Percentiles rank a stretch among this genome's conserved stretches.
Evolutionary conservation across 2,888 invertebrate species (phyloP).

Genomic region (Rhabditoides inermis): DNA sequence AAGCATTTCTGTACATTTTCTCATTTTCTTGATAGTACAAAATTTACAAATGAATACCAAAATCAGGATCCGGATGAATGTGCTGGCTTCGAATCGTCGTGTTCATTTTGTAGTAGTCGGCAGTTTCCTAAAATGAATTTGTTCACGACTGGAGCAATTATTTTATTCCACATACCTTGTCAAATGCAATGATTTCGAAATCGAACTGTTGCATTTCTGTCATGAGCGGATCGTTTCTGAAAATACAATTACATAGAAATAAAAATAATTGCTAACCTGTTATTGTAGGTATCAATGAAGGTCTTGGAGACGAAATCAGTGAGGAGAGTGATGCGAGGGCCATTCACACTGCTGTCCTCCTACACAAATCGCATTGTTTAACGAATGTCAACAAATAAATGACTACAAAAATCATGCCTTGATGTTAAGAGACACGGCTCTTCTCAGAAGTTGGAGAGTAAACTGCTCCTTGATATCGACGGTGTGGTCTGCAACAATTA

Average conservation of each 20-base stretch:
- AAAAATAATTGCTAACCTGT: not conserved
- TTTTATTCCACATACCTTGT: conserved; percentile 4
- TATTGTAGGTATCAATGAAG: conserved; percentile 9
- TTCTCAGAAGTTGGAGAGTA: conserved; percentile 14
- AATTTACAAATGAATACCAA: too few species aligned
- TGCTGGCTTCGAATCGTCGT: conserved; percentile 1
- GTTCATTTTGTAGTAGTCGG: conserved; percentile 15
- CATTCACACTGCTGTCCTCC: not conserved
- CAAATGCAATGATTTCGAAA: conserved; percentile 10
- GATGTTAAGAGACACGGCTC: conserved; percentile 9
- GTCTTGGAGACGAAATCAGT: conserved; percentile 30
- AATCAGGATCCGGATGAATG: conserved; percentile 9
- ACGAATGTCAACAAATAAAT: too few species aligned
- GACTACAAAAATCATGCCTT: too few species aligned
- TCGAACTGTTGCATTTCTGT: conserved; percentile 6
- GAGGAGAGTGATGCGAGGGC: conserved; percentile 21
- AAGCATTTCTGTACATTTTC: too few species aligned
- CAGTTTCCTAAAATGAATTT: conserved; percentile 11
- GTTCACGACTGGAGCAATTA: not conserved
- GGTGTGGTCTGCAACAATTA: not conserved
- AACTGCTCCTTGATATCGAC: conserved; percentile 11
- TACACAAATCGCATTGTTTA: too few species aligned
- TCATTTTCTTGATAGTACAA: too few species aligned
- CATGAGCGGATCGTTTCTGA: conserved; percentile 1
- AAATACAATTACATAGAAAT: not conserved